Evolutionary conservation across 1,140 invertebrate genomes (phyloP), one percentile per base, ranked within the genome.

Genomic region (Bombus confusus): DNA sequence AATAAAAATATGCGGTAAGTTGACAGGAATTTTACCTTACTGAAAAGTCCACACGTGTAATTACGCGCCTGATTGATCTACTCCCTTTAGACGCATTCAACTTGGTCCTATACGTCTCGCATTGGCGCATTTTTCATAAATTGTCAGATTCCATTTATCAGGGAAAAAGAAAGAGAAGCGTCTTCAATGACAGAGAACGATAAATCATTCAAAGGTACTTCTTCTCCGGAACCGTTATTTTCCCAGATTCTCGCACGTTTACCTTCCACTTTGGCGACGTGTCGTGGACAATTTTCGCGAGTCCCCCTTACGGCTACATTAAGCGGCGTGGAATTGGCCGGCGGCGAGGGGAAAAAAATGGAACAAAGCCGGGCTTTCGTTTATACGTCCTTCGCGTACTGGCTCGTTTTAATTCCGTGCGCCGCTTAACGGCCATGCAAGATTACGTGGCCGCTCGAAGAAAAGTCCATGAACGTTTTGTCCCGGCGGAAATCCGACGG

Each of bases 341-440:
- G 31, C 43, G 37, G 83, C 68, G 1, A 75, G 10, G 31, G 25
- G 12, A 8, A n/a, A 74, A 39, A 5, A 57, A 31, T 15, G n/a
- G 62, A 18, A 41, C 34, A 69, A 83, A 83, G 64, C 62, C 28
- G n/a, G 22, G 43, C 57, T 82, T 82, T 75, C 72, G 73, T 83
- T 83, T 83, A 64, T 78, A 83, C 59, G 34, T 57, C 13, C 62
- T 9, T 18, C 64, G 41, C 47, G 74, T 78, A 69, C 62, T 28
- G 28, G 12, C 59, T 66, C 81, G 64, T 83, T 83, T 83, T 83
- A 68, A 83, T 78, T 83, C 74, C 74, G 47, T 31, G 5, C 28
- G 43, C 31, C 37, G 64, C 34, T 77, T 77, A 77, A 83, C 41
- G 28, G 15, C 15, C 15, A 66, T 31, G 43, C 41, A 68, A 83